These are phyloP conservation scores for Alcis repandata DNA, from an alignment of 2,888 invertebrate genomes.

Conservation along the genomic window DNA sequence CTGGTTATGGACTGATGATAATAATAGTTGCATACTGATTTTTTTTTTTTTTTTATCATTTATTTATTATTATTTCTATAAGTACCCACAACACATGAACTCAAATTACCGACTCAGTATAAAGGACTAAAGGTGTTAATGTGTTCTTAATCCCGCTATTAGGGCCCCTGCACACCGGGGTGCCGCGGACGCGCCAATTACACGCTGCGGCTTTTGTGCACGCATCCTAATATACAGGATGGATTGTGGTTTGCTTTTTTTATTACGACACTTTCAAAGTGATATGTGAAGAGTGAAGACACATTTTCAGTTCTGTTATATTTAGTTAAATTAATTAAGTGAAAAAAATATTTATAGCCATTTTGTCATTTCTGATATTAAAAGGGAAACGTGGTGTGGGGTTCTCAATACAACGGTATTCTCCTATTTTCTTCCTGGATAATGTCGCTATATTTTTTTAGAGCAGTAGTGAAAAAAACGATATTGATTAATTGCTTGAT, in stretches of 20 bases:
- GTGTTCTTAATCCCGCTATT: slow-evolving; percentile 46
- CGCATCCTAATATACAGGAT: slow-evolving; percentile 32
- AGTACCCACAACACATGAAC: slow-evolving; percentile 6
- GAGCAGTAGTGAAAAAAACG: too few relatives aligned
- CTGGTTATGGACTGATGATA: too few relatives aligned
- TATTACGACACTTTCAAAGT: not conserved
- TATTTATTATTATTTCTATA: not conserved
- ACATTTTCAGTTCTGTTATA: not conserved
- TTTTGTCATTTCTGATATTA: too few relatives aligned
- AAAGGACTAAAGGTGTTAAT: slow-evolving; percentile 45
- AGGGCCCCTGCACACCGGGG: slow-evolving; percentile 46
- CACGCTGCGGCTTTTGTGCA: slow-evolving; percentile 45
- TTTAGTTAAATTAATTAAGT: too few relatives aligned
- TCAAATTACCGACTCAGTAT: slow-evolving; percentile 26
- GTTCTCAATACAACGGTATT: too few relatives aligned
- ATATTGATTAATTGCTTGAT: too few relatives aligned
- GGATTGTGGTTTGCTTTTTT: slow-evolving; percentile 18
- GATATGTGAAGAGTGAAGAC: too few relatives aligned
- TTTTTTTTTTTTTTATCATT: not conserved
- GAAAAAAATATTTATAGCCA: too few relatives aligned
- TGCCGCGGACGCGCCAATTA: slow-evolving; percentile 44
- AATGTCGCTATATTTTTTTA: too few relatives aligned
- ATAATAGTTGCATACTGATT: too few relatives aligned
- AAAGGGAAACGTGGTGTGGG: too few relatives aligned
- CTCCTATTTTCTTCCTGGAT: too few relatives aligned